phyloP scores from a whole-genome alignment of 2,888 invertebrate species.

The Caradrina kadenii region DNA sequence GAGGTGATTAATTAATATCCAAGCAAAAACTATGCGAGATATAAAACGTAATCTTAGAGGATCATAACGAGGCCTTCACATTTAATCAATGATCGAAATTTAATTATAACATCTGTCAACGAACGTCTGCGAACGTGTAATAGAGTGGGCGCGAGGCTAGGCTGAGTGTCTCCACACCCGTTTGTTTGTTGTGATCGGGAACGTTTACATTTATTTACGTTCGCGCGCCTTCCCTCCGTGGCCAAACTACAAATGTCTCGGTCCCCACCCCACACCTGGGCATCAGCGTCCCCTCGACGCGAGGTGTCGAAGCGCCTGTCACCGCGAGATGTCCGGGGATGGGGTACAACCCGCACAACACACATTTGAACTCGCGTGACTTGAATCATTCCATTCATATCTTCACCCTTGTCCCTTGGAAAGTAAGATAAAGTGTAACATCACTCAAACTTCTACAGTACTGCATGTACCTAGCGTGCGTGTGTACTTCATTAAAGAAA shows the following conservation, averaged over 20 bases:
- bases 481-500: constrained; percentile 17
- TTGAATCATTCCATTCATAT: constrained; percentile 56
- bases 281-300: constrained; percentile 31
- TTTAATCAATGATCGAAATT: constrained; percentile 37
- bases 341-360: constrained; percentile 54
- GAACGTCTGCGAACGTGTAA: constrained; percentile 27
- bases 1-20: constrained; percentile 44
- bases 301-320: constrained; percentile 51
- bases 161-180: constrained; percentile 42
- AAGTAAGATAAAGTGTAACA: constrained; percentile 52
- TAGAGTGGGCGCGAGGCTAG: constrained; percentile 18
- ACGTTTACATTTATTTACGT: constrained; percentile 74
- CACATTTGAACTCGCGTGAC: constrained; percentile 61
- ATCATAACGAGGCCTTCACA: constrained; percentile 32
- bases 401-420: constrained; percentile 43
- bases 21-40: constrained; percentile 41
- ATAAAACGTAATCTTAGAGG: constrained; percentile 33
- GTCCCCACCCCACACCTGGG: constrained; percentile 45
- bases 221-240: constrained; percentile 60
- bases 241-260: constrained; percentile 70
- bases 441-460: constrained; percentile 31
- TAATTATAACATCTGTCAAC: constrained; percentile 41
- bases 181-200: constrained; percentile 71
- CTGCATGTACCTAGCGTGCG: constrained; percentile 19
- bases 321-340: constrained; percentile 67